phyloP scores from a whole-genome alignment of 2,113 vertebrate genomes.

The Murina feae region DNA sequence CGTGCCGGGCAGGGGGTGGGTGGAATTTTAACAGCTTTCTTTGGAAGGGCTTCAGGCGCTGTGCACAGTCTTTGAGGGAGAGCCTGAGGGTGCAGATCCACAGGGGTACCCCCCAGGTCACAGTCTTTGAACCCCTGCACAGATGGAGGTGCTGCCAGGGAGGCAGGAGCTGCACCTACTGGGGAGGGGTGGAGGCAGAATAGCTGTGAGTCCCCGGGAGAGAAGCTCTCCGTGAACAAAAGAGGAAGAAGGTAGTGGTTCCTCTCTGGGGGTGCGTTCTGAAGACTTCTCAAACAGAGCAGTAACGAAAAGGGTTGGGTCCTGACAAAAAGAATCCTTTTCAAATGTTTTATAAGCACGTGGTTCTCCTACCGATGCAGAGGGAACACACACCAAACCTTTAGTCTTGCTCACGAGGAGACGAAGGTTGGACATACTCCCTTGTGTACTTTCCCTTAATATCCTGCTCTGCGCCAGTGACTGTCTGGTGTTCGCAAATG shows the following conservation, averaged over 20 bases:
- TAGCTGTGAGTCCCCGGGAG: not conserved
- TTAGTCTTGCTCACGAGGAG: not conserved
- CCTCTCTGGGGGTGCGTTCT: not conserved
- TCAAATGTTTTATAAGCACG: not conserved
- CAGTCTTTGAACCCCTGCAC: not conserved
- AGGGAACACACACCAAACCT: not conserved
- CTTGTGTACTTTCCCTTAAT: accelerated
- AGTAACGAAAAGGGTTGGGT: not conserved
- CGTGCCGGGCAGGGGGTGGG: not conserved
- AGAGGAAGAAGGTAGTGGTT: not conserved
- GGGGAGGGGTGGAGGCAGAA: too few relatives aligned
- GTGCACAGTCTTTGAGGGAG: not conserved
- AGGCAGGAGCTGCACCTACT: not conserved
- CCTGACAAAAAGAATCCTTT: not conserved
- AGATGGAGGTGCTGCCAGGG: not conserved
- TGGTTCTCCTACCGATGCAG: accelerated
- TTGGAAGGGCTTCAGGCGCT: not conserved
- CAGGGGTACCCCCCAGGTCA: not conserved
- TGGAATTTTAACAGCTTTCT: not conserved
- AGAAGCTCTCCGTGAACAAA: not conserved
- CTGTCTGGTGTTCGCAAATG: accelerated
- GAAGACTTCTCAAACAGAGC: not conserved
- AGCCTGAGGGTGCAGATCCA: accelerated
- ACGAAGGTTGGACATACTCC: not conserved
- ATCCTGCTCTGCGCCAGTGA: accelerated